Percentiles rank a stretch among this genome's conserved stretches.
phyloP scores from a whole-genome alignment of 2,888 invertebrate species.

The Galerucella nymphaeae region DNA sequence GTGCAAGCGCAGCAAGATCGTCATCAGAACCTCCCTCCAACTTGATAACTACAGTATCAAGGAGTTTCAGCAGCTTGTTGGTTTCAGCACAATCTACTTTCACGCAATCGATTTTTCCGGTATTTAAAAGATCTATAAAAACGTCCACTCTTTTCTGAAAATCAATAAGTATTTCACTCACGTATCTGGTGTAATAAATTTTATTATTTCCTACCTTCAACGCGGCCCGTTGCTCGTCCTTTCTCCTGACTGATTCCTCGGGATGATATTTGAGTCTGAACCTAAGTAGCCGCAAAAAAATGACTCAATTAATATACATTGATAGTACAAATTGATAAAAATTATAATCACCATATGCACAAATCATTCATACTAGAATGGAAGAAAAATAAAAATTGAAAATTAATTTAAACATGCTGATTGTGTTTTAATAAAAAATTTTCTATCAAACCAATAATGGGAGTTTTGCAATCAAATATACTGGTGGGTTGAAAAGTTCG shows the following conservation, averaged over 20 bases:
- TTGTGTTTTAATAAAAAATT: neutral
- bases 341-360: constrained; percentile 13
- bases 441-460: too few relatives aligned
- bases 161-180: constrained; percentile 6
- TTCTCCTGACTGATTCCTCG: constrained; percentile 90
- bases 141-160: constrained; percentile 86
- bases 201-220: constrained; percentile 72
- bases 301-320: constrained; percentile 31
- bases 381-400: constrained; percentile 6
- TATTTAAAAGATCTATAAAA: constrained; percentile 85
- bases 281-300: constrained; percentile 71
- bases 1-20: constrained; percentile 88
- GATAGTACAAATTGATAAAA: neutral
- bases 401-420: constrained; percentile 1
- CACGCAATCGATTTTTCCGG: constrained; percentile 78
- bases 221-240: constrained; percentile 85
- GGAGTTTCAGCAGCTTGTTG: constrained; percentile 83
- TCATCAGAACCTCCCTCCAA: constrained; percentile 93
- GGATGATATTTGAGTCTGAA: constrained; percentile 99
- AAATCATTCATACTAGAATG: constrained; percentile 15
- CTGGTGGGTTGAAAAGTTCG: too few relatives aligned
- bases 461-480: too few relatives aligned
- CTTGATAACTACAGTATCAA: constrained; percentile 97
- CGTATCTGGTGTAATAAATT: neutral
- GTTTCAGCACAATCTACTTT: constrained; percentile 88